phyloP scores from a whole-genome alignment of 2,113 vertebrate species.

The Neotragus moschatus region DNA sequence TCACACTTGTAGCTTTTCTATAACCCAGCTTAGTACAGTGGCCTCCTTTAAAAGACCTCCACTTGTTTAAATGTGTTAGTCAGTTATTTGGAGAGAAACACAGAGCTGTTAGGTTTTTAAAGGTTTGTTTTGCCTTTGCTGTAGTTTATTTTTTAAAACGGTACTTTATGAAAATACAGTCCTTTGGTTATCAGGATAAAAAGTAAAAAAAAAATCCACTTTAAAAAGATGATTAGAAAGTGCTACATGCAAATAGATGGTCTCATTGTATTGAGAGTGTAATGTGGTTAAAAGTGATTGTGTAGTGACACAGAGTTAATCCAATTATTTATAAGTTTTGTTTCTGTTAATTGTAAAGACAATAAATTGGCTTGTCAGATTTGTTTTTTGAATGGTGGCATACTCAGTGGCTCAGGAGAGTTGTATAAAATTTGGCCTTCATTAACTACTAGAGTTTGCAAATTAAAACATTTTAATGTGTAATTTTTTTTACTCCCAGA shows the following conservation, averaged over 20 bases:
- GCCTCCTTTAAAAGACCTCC: neutral
- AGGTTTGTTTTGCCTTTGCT: conserved; percentile 18
- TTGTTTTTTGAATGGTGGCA: conserved; percentile 19
- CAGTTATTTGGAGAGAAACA: conserved; percentile 7
- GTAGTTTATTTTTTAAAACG: neutral
- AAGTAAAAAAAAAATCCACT: neutral
- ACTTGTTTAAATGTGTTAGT: neutral
- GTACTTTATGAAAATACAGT: conserved; percentile 7
- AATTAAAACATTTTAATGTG: neutral
- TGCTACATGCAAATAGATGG: neutral
- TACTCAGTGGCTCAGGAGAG: neutral
- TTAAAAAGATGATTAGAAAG: neutral
- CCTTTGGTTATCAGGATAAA: conserved; percentile 18
- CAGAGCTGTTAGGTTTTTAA: neutral
- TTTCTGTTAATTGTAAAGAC: neutral
- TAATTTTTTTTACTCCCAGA: neutral
- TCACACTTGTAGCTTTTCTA: neutral
- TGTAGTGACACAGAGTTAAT: neutral
- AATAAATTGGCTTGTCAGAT: neutral
- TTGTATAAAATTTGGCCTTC: neutral
- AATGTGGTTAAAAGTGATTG: neutral
- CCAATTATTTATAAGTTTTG: neutral
- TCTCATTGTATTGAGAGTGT: neutral
- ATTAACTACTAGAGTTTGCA: neutral
- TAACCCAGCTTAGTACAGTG: neutral